Conservation (phyloP, 2,113 vertebrate species). For the Ovis canadensis region DNA sequence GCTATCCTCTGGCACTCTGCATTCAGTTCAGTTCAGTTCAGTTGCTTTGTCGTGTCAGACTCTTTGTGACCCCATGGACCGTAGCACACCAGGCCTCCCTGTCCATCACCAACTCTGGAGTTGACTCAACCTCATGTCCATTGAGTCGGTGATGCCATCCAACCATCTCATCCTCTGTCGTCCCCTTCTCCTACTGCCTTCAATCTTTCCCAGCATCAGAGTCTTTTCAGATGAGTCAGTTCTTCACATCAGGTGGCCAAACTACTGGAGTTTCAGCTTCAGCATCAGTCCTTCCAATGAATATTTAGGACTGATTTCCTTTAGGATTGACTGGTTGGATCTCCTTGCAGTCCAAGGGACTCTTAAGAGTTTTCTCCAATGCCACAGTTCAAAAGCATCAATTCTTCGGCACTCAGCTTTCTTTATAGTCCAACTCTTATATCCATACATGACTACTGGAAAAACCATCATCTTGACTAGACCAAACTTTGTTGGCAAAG, state of each 20-base stretch:
- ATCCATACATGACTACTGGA: background rate
- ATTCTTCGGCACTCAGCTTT: background rate
- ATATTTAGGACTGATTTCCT: background rate
- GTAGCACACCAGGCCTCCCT: fast-evolving
- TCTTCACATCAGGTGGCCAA: background rate
- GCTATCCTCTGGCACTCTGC: no score
- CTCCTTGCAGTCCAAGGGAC: background rate
- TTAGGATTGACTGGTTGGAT: background rate
- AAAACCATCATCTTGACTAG: background rate
- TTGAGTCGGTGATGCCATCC: background rate
- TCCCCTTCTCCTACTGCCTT: background rate
- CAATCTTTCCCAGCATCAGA: background rate
- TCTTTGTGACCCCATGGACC: background rate
- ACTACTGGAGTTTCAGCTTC: background rate
- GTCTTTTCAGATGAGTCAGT: background rate
- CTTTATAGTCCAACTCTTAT: background rate
- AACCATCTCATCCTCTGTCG: background rate
- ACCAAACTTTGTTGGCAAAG: background rate
- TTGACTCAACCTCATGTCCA: background rate
- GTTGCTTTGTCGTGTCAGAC: background rate
- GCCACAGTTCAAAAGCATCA: background rate
- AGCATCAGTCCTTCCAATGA: background rate
- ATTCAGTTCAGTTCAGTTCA: background rate
- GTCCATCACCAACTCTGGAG: background rate
- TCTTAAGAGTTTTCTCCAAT: background rate